Evolutionary conservation across 2,797 vertebrate genomes (phyloP), one percentile per base, ranked within the genome.

Genomic region (Takifugu rubripes): DNA sequence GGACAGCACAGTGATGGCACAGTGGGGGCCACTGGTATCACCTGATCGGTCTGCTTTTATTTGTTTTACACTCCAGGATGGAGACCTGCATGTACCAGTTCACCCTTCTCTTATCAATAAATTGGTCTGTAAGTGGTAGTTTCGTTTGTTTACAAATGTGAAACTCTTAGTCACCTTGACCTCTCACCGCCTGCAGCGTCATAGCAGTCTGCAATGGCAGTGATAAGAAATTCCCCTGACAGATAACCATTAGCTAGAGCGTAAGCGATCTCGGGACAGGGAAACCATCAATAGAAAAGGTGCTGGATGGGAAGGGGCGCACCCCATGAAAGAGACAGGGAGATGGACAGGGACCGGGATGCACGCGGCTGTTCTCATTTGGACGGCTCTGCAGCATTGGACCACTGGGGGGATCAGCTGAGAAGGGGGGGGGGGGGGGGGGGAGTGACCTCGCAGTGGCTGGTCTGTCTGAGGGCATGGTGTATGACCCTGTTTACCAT

Each of bases 221-320:
- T 10, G 89, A 90, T 92, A 90, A 90, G 85, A 72, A 64, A 90
- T 85, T 72, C 78, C 56, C 31, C 58, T 2, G 74, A 8, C 1
- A 68, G 89, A 92, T 90, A 89, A 83, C 67, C 29, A 59, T 40
- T 66, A 85, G 84, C 83, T 74, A 66, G 87, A 83, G 82, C 78
- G 76, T 33, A 66, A 69, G 70, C 78, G 78, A 84, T 79, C 83
- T 74, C 57, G 64, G 76, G 61, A 82, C 71, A 36, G 82, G 72
- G 81, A 55, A 79, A 79, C 59, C 68, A 51, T 68, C 68, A 59
- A 68, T 54, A 60, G 72, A 69, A 44, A 66, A 46, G 64, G 70
- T 74, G 44, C 7, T 45, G 5, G 33, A 53, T 50, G 52, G 70
- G 69, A 56, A 62, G 58, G 50, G 61, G 26, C 48, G 48, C 26